Evolutionary conservation across 1,140 invertebrate species (phyloP).

Genomic region (Araneus ventricosus): DNA sequence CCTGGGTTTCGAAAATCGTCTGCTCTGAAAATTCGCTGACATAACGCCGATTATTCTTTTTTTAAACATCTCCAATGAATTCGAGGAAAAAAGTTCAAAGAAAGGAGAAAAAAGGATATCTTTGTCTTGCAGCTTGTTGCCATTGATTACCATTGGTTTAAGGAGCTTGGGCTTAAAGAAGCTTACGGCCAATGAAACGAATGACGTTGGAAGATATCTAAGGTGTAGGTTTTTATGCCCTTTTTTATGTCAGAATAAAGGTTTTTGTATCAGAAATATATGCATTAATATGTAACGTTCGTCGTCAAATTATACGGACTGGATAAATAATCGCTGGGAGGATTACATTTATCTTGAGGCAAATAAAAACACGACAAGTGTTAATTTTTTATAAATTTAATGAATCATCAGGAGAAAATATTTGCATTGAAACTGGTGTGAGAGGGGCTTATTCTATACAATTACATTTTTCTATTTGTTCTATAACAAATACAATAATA

Average conservation of each 20-base stretch:
- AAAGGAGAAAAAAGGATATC: conserved; percentile 3
- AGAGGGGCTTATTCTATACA: too few species aligned
- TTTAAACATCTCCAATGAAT: background rate
- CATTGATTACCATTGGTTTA: background rate
- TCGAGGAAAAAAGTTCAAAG: background rate
- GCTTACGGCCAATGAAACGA: background rate
- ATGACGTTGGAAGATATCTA: background rate
- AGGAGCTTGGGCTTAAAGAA: background rate
- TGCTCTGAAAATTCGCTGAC: background rate
- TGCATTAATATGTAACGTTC: too few species aligned
- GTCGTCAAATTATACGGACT: too few species aligned
- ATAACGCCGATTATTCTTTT: background rate
- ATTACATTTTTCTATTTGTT: too few species aligned
- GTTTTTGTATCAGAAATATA: too few species aligned
- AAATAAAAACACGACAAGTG: too few species aligned
- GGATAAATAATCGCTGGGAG: too few species aligned
- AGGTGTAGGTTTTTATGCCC: background rate
- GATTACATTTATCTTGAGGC: too few species aligned
- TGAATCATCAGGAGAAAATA: too few species aligned
- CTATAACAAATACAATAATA: too few species aligned
- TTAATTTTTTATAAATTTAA: too few species aligned
- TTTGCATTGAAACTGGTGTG: too few species aligned
- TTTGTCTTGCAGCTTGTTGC: conserved; percentile 27
- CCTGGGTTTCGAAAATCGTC: background rate
- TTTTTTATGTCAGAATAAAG: background rate